Base-by-base conservation (phyloP, 35 echinoderm and acorn worm species). In the Acanthaster planci region DNA sequence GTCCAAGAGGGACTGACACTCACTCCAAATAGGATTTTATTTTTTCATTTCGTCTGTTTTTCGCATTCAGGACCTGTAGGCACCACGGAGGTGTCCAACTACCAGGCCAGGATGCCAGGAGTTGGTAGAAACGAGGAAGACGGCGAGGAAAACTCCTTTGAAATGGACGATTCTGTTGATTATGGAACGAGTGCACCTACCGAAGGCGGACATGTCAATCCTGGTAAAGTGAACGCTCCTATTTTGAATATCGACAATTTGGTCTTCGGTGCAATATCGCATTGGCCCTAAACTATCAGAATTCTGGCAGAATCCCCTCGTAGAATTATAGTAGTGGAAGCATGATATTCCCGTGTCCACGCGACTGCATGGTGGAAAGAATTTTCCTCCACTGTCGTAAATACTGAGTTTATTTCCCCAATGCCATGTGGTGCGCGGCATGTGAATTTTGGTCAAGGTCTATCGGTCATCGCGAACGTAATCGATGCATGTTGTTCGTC, bases 401-500 rank as follows among this genome's bases (percentile, higher is more conserved):
- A 72, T 72, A 12, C 30, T 72, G 26, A 21, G 34, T 29, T 26
- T 26, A 34, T 59, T 72, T 72, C 34, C 26, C 30, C 26, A 26
- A 7, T 31, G 64, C 64, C 64, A 72, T 72, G 64, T 72, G 64
- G n/a, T 67, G 59, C 18, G 18, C 34, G 23, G 64, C 42, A 47
- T 31, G 64, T 72, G 23, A 34, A 72, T 72, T 29, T 83, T 89
- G 87, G 87, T 84, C 87, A 89, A 89, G 87, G 87, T 84, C 87
- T 68, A 80, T 80, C 80, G 87, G 60, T 89, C 87, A 84, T 89
- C 84, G 72, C 76, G 82, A 89, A 89, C 80, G 58, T 89, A 79
- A 89, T 89, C 87, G 87, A 89, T 86, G 67, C 75, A 72, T 30
- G 64, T 30, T 72, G 15, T 72, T 72, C 64, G 64, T 72, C 64